Base-by-base conservation (phyloP, 2,888 invertebrate species). In the Ochlodes sylvanus region DNA sequence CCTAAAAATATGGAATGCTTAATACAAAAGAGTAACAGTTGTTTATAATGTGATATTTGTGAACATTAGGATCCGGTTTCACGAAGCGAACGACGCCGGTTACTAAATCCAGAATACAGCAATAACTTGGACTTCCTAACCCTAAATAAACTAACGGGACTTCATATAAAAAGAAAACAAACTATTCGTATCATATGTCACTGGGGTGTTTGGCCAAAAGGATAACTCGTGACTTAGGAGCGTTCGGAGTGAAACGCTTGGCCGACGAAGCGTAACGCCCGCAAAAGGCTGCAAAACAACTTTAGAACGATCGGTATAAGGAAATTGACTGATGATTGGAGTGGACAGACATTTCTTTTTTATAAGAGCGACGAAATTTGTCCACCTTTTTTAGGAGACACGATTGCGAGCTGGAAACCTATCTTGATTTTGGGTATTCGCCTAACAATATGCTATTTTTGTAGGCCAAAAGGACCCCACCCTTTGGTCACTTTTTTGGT, bases 241-340 rank as follows among this genome's bases (percentile, higher is more conserved):
- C 47, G 52, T 32, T 34, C 47, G 17, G 12, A 63, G 21, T 69
- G 74, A 69, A 73, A 73, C 70, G 63, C 52, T 66, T 60, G 66
- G 42, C 7, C n/a, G 42, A 17, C 14, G 27, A 38, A 27, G 50
- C 50, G 17, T 7, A 32, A 14, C 50, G 34, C 61, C 12, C 10
- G 50, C 50, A 50, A 47, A 17, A 12, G 19, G 10, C 50, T 34
- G 32, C 42, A 67, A 66, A 61, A 60, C 17, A 34, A 67, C 42
- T 17, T 12, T 9, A 10, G 2, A 50, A 19, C 10, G 19, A 50
- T 47, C 7, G 6, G 15, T 47, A 7, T n/a, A n/a, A 50, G 50
- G 19, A 50, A 50, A 50, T 17, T 19, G 5, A 19, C 9, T 50
- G 50, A 50, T 15, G 44, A 47, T 47, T 47, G 44, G 27, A 27